Percentiles rank a stretch among this genome's conserved stretches.
Conservation (phyloP, 2,797 vertebrate genomes). For the Graptemys geographica region DNA sequence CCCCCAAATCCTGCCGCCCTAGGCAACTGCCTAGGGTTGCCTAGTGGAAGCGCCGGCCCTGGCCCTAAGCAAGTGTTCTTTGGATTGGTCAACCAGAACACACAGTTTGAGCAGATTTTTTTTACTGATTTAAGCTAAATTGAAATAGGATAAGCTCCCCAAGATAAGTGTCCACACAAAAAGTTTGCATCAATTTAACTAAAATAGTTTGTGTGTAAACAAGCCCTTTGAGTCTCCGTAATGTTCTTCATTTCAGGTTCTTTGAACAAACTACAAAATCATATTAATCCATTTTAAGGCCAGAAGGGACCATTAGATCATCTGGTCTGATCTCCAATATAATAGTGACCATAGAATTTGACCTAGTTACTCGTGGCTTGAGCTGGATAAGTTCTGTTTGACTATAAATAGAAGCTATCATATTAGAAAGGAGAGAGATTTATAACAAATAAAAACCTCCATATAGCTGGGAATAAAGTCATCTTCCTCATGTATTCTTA, state of each 20-base stretch:
- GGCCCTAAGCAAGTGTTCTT: background rate
- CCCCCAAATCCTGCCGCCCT: too few species aligned
- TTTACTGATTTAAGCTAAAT: background rate
- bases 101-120: background rate
- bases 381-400: background rate
- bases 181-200: background rate
- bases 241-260: background rate
- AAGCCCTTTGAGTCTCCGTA: background rate
- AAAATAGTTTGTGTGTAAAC: background rate
- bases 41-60: too few species aligned
- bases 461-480: constrained; percentile 4
- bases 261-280: background rate
- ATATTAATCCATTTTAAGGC: background rate
- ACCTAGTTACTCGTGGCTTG: background rate
- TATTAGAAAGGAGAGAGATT: background rate
- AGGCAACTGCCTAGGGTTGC: too few species aligned
- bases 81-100: background rate
- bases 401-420: background rate
- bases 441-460: background rate
- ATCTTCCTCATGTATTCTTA: background rate
- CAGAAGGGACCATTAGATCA: background rate
- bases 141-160: background rate
- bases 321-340: background rate
- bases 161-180: background rate
- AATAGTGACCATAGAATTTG: background rate